Percentiles rank a stretch among this genome's conserved stretches.
Conservation (phyloP, 2,797 vertebrate species). For the Australoheros facetus region DNA sequence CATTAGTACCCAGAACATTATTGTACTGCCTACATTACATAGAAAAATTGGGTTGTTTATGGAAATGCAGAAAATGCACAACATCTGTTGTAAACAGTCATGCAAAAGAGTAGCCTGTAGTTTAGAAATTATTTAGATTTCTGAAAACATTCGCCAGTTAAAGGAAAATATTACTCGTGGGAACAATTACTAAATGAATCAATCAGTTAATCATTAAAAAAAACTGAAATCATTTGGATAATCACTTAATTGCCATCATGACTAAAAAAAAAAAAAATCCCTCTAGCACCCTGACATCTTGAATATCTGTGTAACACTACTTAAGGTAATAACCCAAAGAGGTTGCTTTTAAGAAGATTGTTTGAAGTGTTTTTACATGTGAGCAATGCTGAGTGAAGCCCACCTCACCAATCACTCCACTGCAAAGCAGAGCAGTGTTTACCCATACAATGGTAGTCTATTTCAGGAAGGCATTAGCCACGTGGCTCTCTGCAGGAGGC, state of each 20-base stretch:
- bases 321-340: neutral
- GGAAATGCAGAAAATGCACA: neutral
- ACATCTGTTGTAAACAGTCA: neutral
- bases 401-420: neutral
- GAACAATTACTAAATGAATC: neutral
- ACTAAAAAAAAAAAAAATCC: neutral
- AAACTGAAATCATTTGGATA: neutral
- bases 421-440: slow-evolving; percentile 7
- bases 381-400: neutral
- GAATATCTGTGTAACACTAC: neutral
- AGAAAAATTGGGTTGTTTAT: neutral
- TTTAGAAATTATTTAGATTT: neutral
- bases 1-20: neutral
- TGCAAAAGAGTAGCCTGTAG: neutral
- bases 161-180: no score
- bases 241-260: neutral
- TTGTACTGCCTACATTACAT: neutral
- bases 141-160: neutral
- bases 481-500: slow-evolving; percentile 13
- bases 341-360: neutral
- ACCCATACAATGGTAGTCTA: slow-evolving; percentile 20
- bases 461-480: slow-evolving; percentile 49
- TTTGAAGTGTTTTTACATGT: neutral
- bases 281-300: accelerated
- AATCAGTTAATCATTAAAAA: neutral